Base-by-base conservation (phyloP, 2,888 invertebrate species). In the Macaria liturata region DNA sequence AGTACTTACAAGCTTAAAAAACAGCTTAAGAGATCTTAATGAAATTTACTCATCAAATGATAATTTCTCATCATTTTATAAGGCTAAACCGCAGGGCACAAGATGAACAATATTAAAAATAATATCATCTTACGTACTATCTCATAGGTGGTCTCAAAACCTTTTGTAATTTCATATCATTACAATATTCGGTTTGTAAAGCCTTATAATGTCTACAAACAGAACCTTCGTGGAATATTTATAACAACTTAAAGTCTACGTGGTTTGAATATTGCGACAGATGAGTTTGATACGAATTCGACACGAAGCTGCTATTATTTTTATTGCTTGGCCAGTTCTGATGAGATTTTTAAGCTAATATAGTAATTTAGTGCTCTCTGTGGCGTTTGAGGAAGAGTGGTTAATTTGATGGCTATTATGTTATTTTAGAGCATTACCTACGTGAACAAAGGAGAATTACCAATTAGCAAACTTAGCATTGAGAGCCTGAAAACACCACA, bases 121-220 rank as follows among this genome's bases (percentile, higher is more conserved):
- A 6, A 37, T 37, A 37, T 37, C 34, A 6, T 20, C 20, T 20
- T 20, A 20, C 20, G 20, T 54, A 49, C 3, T 43, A 32, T n/a
- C 43, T 47, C 54, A 30, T 45, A 49, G 59, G 55, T 55, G 59
- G 55, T 56, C 52, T 6, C 9, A 48, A 48, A 43, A 34, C 43
- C 50, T 50, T 59, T 54, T 54, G 49, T 60, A 56, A 60, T 60
- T 54, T 59, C 49, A 60, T 44, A 52, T 49, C 52, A 60, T 60
- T 53, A 56, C 46, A 46, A 39, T 47, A 46, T 56, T 52, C 55
- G 49, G 48, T 52, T 56, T 37, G 30, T 46, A 49, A 52, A 32
- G 32, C 34, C 44, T 49, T 34, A 42, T 45, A 30, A 6, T 49
- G 59, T 60, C 52, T 55, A 44, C 49, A 56, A 60, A 3, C 4